Percentiles rank a stretch among this genome's conserved stretches.
These are phyloP conservation scores for Tylochromis polylepis DNA, from an alignment of 2,113 vertebrate species.

Conservation along the genomic window DNA sequence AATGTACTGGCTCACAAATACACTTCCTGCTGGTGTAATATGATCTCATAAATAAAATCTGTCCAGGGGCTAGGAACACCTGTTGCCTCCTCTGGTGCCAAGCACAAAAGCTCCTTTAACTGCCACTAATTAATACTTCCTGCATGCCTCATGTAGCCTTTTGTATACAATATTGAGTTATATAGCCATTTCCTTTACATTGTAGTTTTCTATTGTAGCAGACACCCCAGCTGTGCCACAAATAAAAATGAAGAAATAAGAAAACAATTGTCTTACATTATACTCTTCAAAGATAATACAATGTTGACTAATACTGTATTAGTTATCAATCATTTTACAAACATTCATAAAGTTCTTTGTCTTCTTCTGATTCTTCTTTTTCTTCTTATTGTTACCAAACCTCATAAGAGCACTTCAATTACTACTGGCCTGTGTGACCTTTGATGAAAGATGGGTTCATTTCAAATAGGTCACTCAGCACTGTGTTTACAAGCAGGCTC, in stretches of 20 bases:
- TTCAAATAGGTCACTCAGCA: slow-evolving; percentile 14
- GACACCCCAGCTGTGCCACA: not conserved
- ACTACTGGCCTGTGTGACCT: not conserved
- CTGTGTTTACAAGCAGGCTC: slow-evolving; percentile 3
- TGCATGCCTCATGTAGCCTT: not conserved
- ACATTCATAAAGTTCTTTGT: not conserved
- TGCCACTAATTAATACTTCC: not conserved
- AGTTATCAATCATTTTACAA: not conserved
- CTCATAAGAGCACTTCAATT: not conserved
- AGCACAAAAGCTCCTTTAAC: not conserved
- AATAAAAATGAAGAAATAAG: not conserved
- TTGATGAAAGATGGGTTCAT: not conserved
- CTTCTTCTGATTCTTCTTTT: not conserved
- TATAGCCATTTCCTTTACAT: not conserved
- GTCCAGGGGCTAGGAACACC: not conserved
- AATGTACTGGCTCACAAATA: slow-evolving; percentile 14
- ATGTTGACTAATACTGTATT: not conserved
- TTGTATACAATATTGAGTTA: not conserved
- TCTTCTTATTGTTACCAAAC: not conserved
- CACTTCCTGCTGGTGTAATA: not conserved
- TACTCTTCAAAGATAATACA: not conserved
- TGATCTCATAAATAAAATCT: slow-evolving; percentile 11
- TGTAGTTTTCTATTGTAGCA: not conserved
- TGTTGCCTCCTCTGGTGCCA: not conserved
- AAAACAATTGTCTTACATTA: not conserved